phyloP scores from a whole-genome alignment of 2,797 vertebrate genomes.

The Morelia viridis region DNA sequence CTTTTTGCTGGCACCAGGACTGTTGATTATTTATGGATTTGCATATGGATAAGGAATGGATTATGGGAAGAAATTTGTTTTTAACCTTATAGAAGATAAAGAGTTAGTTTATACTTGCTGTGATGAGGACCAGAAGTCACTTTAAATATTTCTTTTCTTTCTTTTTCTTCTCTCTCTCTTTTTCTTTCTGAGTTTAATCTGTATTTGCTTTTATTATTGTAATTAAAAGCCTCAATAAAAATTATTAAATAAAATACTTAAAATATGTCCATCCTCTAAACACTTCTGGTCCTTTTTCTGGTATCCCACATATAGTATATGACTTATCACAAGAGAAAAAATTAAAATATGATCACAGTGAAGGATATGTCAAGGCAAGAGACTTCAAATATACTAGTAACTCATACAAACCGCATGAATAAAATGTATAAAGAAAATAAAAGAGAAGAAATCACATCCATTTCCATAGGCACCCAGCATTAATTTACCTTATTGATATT shows the following conservation, averaged over 20 bases:
- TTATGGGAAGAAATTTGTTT: no score
- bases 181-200: no score
- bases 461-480: slow-evolving; percentile 42
- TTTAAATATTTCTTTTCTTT: no score
- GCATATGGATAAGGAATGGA: no score
- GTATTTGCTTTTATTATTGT: no score
- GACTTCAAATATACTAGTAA: slow-evolving; percentile 24
- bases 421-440: slow-evolving; percentile 13
- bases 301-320: neutral
- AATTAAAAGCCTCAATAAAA: no score
- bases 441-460: slow-evolving; percentile 30
- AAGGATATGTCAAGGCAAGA: slow-evolving; percentile 13
- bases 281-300: slow-evolving; percentile 28
- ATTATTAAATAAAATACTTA: neutral
- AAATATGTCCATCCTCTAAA: slow-evolving; percentile 47
- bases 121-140: no score
- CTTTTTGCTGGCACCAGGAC: no score
- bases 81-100: no score
- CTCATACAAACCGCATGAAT: slow-evolving; percentile 29
- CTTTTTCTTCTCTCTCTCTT: no score
- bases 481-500: slow-evolving; percentile 54
- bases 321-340: slow-evolving; percentile 43
- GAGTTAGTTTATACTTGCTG: no score
- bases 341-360: slow-evolving; percentile 8
- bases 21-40: no score